These are phyloP conservation scores for Ciconia stormi DNA, from an alignment of 2,113 vertebrate species.

Conservation along the genomic window DNA sequence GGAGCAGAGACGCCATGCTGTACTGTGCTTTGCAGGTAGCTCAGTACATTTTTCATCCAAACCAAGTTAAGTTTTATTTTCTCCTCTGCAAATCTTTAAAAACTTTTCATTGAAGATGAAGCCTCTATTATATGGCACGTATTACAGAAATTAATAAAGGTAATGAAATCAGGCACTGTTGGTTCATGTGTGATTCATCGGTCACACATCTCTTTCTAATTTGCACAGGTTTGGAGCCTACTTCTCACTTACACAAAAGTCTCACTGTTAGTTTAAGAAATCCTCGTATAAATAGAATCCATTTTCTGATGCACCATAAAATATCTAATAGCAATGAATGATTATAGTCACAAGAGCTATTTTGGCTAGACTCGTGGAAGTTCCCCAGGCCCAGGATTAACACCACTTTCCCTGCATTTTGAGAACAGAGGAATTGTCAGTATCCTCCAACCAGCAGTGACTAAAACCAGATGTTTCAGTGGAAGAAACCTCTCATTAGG, in stretches of 20 bases:
- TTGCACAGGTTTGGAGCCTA: conserved; percentile 13
- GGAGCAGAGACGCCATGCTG: not conserved
- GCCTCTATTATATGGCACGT: not conserved
- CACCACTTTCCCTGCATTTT: not conserved
- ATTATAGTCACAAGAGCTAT: not conserved
- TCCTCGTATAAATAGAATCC: not conserved
- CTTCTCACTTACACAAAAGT: conserved; percentile 5
- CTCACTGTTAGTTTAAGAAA: conserved; percentile 33
- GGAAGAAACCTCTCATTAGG: conserved; percentile 56
- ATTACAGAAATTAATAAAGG: conserved; percentile 26
- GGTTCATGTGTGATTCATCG: conserved; percentile 45
- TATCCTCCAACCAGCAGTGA: conserved; percentile 16
- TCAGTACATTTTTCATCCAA: not conserved
- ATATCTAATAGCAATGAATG: conserved; percentile 34
- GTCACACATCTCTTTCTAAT: conserved; percentile 38
- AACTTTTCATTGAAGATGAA: not conserved
- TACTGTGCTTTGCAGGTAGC: not conserved
- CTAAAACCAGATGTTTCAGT: conserved; percentile 59
- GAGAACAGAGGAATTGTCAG: conserved; percentile 23
- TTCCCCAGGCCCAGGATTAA: conserved; percentile 23
- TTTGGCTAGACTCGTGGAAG: not conserved
- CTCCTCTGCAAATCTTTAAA: not conserved
- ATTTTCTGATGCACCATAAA: conserved; percentile 52
- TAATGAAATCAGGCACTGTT: conserved; percentile 32
- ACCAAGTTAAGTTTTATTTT: not conserved